Conservation (phyloP, 2,797 vertebrate species). For the Pseudomugil tenellus region DNA sequence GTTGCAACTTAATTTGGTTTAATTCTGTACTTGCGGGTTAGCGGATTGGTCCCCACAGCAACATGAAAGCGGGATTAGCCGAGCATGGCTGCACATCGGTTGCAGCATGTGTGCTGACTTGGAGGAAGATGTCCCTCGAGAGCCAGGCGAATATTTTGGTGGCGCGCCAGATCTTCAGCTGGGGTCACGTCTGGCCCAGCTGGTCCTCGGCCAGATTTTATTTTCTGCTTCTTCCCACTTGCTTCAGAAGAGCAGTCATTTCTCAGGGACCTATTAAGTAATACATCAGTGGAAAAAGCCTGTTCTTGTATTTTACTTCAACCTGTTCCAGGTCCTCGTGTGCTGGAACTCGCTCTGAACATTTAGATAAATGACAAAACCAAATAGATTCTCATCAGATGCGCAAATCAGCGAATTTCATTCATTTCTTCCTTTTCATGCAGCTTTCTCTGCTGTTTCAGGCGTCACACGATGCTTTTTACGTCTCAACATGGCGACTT, state of each 20-base stretch:
- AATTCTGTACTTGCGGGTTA: no score
- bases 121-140: constrained; percentile 5
- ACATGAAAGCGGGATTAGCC: background rate
- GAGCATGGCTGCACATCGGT: background rate
- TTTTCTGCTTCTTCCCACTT: constrained; percentile 1
- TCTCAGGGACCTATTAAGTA: constrained; percentile 1
- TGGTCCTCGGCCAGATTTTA: constrained; percentile 3
- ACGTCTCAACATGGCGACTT: no score
- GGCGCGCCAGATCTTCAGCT: constrained; percentile 11
- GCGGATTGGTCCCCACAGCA: background rate
- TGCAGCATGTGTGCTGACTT: background rate
- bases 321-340: background rate
- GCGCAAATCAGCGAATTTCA: no score
- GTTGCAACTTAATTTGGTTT: no score
- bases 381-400: no score
- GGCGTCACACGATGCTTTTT: no score
- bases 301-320: constrained; percentile 2
- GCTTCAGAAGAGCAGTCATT: constrained; percentile 1
- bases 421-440: no score
- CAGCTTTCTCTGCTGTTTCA: no score
- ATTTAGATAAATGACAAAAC: background rate
- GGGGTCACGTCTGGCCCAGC: constrained; percentile 11
- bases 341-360: background rate
- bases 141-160: constrained; percentile 15
- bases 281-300: background rate